Evolutionary conservation across 2,113 vertebrate genomes (phyloP).

Genomic region (Uria aalge): DNA sequence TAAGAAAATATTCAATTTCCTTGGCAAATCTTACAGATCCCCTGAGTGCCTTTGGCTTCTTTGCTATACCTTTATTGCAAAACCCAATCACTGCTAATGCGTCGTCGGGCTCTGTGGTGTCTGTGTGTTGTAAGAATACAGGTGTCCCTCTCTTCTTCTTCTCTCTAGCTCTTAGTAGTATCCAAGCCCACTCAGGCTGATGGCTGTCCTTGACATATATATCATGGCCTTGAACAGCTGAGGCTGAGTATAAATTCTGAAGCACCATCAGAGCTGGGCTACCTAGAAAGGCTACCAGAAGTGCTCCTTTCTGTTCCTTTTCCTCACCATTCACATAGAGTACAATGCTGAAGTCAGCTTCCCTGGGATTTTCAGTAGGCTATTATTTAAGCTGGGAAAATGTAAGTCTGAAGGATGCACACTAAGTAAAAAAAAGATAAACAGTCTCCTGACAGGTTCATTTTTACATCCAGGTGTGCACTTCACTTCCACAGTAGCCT

Average conservation of each 20-base stretch:
- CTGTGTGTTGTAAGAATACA: background rate
- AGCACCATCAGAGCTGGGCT: background rate
- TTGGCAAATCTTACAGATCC: background rate
- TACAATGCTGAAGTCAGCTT: background rate
- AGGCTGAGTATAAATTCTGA: background rate
- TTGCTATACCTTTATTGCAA: background rate
- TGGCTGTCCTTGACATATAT: background rate
- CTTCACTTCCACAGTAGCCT: background rate
- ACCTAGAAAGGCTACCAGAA: background rate
- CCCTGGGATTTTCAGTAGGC: background rate
- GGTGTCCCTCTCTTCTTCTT: background rate
- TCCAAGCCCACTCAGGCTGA: background rate
- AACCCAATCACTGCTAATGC: background rate
- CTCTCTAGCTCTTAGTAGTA: background rate
- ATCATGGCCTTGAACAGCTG: background rate
- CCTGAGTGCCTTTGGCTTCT: background rate
- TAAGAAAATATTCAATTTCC: background rate
- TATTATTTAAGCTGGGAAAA: background rate
- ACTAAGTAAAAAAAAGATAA: background rate
- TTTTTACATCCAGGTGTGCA: background rate
- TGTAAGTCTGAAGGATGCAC: background rate
- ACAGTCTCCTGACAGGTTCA: background rate
- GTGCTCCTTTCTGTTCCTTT: background rate
- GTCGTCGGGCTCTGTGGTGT: background rate
- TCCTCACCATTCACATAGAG: background rate